Conservation (phyloP, 2,113 vertebrate genomes). For the Piliocolobus tephrosceles region DNA sequence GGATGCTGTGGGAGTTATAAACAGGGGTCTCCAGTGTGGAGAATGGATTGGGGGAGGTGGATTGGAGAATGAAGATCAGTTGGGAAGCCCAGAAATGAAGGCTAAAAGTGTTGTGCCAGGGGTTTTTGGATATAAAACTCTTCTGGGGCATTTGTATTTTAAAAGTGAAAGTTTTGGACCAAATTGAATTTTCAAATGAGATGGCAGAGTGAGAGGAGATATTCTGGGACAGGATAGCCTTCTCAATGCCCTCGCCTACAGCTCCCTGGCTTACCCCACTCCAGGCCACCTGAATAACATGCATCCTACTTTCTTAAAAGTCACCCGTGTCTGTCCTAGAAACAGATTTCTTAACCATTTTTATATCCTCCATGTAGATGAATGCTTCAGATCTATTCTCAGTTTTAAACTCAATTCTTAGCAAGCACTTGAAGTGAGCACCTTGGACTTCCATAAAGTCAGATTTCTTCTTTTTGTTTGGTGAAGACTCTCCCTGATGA, state of each 20-base stretch:
- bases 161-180: not conserved
- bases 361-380: not conserved
- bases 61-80: not conserved
- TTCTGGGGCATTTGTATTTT: not conserved
- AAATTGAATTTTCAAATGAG: not conserved
- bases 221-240: not conserved
- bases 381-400: not conserved
- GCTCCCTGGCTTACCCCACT: not conserved
- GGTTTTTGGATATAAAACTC: not conserved
- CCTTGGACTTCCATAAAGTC: not conserved
- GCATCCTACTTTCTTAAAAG: not conserved
- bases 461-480: not conserved
- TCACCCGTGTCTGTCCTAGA: not conserved
- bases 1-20: not conserved
- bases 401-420: not conserved
- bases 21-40: not conserved
- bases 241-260: not conserved
- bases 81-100: not conserved
- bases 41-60: rapidly evolving
- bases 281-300: not conserved
- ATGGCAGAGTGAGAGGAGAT: not conserved
- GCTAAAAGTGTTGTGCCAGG: not conserved
- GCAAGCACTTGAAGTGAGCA: not conserved
- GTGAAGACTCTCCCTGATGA: not conserved
- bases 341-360: not conserved